Evolutionary conservation across 23 tunicate species (phyloP), one percentile per base, ranked within the genome.

Genomic region (Pegea sp.): DNA sequence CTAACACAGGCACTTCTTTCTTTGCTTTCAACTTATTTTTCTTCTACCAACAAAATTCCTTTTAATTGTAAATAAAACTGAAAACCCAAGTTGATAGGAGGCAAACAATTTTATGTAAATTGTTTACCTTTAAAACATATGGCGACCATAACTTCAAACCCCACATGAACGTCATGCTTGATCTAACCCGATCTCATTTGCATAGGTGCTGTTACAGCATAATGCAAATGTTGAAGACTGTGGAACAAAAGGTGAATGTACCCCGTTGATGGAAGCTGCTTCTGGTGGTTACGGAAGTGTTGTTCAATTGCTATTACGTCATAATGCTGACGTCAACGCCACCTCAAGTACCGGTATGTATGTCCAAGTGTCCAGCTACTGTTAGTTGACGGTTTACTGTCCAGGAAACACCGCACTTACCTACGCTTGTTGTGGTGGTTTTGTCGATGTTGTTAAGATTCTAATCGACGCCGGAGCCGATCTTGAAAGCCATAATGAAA

Each of bases 251-350:
- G 98, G 98, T 28, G 98, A 76, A 44, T 76, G 88, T 33, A 89
- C 98, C 27, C 98, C 98, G 19, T 63, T 89, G 26, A 89, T 89
- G 98, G 98, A 89, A 58, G 98, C 98, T 0, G 89, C 98, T 1
- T 77, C 78, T n/a, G 88, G 88, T 13, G 98, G 98, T 22, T 77
- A 60, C 50, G 48, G 26, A 28, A 76, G 71, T 26, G 67, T 89
- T 49, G 90, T 77, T 22, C 53, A 52, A 33, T 50, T 89, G 48
- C 54, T 89, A 26, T 18, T 89, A 19, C 28, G 46, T 3, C 98
- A 89, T 46, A 76, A 81, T 1, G 90, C 81, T 0, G 91, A 89
- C 33, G 66, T 89, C 24, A 78, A 89, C 67, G 90, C 90, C 33
- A 54, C 74, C 4, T 84, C 95, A 22, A 67, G 31, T 56, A 66